A percentile compares a stretch with the other conserved stretches of the same genome.
phyloP scores from a whole-genome alignment of 2,113 vertebrate species.

The Psettodes erumei region DNA sequence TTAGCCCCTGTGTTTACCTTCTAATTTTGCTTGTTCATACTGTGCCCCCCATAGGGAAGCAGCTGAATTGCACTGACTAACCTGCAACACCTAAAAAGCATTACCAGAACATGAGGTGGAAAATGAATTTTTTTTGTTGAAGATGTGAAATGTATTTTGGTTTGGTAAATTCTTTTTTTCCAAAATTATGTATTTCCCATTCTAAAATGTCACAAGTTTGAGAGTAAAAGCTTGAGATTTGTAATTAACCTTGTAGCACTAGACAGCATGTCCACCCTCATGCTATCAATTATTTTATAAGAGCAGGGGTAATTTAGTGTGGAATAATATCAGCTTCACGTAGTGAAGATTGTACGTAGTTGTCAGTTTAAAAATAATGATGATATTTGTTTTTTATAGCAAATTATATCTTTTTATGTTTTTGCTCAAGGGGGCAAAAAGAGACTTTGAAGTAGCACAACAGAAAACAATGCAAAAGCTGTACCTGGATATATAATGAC shows the following conservation, averaged over 20 bases:
- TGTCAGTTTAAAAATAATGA: neutral
- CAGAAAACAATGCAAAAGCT: conserved; percentile 13
- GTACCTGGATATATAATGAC: conserved; percentile 1
- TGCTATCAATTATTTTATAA: neutral
- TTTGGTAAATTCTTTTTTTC: no score
- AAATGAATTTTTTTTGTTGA: neutral
- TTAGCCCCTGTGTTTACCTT: neutral
- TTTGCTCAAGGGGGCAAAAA: no score
- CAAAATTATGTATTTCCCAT: no score
- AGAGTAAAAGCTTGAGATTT: neutral
- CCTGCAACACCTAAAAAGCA: neutral
- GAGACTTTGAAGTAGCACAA: neutral
- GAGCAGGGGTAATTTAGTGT: neutral
- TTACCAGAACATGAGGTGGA: no score
- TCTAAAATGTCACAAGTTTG: conserved; percentile 1
- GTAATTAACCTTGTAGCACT: neutral
- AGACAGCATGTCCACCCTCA: neutral
- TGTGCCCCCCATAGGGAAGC: conserved; percentile 67
- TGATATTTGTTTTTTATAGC: neutral
- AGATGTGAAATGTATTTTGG: neutral
- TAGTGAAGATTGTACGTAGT: neutral
- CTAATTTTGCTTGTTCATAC: conserved; percentile 54
- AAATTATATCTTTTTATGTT: no score
- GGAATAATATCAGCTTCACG: neutral
- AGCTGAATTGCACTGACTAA: conserved; percentile 40